phyloP scores from a whole-genome alignment of 2,113 vertebrate species.

The Silurus asotus region DNA sequence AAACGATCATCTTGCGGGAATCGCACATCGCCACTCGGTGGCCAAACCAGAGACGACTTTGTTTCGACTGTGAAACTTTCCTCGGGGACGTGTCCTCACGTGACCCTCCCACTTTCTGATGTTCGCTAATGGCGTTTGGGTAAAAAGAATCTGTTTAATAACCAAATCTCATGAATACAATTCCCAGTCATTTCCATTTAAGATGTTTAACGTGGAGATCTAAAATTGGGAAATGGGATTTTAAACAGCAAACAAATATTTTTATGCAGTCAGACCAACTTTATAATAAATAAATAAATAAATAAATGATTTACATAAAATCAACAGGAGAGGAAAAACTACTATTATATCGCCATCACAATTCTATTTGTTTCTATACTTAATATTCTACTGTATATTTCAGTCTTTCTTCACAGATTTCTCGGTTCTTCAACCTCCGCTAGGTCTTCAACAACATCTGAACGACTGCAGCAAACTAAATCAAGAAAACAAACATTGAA shows the following conservation, averaged over 20 bases:
- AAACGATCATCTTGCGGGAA: conserved; percentile 6
- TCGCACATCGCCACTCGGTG: neutral
- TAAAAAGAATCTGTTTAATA: no score
- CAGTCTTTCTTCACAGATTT: neutral
- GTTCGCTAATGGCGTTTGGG: neutral
- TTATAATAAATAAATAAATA: no score
- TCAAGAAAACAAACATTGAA: neutral
- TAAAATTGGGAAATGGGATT: neutral
- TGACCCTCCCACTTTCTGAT: neutral
- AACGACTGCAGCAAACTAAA: neutral
- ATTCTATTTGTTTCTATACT: no score
- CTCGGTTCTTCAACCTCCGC: neutral
- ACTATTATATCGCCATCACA: no score
- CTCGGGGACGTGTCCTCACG: neutral
- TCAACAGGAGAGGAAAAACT: neutral
- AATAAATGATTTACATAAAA: neutral
- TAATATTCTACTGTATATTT: neutral
- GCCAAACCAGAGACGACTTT: neutral
- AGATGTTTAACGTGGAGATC: conserved; percentile 52
- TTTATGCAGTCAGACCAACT: no score
- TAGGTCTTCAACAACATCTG: neutral
- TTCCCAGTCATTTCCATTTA: conserved; percentile 39
- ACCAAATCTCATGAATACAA: no score
- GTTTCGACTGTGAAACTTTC: neutral
- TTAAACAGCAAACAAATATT: no score